Evolutionary conservation across 2,888 invertebrate genomes (phyloP).

Genomic region (Oxystoma pomonae): DNA sequence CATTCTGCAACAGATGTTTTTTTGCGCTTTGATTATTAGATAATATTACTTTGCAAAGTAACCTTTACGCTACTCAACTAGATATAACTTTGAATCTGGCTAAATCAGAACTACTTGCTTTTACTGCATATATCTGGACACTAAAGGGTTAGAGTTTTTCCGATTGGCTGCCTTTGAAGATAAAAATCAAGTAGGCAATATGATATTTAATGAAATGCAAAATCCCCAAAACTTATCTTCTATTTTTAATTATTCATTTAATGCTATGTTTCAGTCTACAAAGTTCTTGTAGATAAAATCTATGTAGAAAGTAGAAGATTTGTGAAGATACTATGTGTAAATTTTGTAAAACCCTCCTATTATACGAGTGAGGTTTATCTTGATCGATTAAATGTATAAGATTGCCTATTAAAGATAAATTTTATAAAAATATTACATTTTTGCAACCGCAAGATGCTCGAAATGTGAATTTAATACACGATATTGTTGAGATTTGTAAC

Average conservation of each 20-base stretch:
- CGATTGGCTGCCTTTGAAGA: constrained; percentile 12
- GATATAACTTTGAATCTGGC: no score
- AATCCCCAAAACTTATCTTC: constrained; percentile 14
- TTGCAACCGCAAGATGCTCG: background rate
- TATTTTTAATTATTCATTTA: constrained; percentile 12
- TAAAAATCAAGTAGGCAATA: constrained; percentile 13
- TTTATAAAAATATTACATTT: background rate
- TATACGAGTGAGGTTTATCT: constrained; percentile 4
- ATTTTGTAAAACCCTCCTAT: constrained; percentile 2
- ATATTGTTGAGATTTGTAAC: background rate
- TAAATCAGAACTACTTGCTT: no score
- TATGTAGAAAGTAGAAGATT: constrained; percentile 10
- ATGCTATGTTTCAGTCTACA: constrained; percentile 12
- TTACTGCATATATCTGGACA: no score
- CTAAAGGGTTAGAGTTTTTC: constrained; percentile 13
- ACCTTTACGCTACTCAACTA: no score
- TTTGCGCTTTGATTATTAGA: no score
- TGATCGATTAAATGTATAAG: constrained; percentile 7
- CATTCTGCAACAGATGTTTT: no score
- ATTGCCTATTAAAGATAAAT: constrained; percentile 2
- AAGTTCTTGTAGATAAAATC: constrained; percentile 6
- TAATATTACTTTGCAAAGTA: no score
- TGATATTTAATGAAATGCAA: constrained; percentile 12
- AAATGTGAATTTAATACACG: background rate
- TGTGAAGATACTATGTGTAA: constrained; percentile 5